Evolutionary conservation across 1,140 invertebrate species (phyloP), one percentile per base, ranked within the genome.

Genomic region (Samia ricini): DNA sequence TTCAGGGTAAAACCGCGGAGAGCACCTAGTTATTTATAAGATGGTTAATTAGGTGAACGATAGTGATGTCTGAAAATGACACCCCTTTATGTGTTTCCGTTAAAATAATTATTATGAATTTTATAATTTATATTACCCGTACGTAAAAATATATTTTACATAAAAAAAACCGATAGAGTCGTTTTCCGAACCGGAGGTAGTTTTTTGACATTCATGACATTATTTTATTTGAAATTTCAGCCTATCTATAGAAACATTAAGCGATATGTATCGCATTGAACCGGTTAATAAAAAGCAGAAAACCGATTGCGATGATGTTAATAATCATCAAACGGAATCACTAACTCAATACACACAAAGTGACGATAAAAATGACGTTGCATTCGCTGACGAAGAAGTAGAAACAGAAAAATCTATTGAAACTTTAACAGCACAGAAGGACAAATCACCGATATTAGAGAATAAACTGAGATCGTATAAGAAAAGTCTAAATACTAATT

Each of bases 371-470:
- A 6, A 50, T 18, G 54, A 36, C 5, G 36, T 15, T 2, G 33
- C 24, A 3, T 36, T 36, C 20, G 21, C 26, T 6, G 15, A 54
- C 12, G 69, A 69, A 1, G 72, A 79, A 8, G n/a, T 20, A 7
- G 26, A 7, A 71, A 64, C 21, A 50, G 1, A 36, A 51, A 51
- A n/a, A n/a, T n/a, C n/a, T n/a, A n/a, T n/a, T 21, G 50, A 23
- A 8, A 21, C 7, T 15, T 42, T 20, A 15, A 63, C n/a, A n/a
- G n/a, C 52, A 57, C 42, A 60, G 57, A 74, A 74, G 55, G 60
- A 79, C 48, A 87, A 81, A 60, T 91, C 90, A 26, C 90, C 89
- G 2, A 88, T 91, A 76, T 60, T 91, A 61, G 78, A 86, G 73
- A 90, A 83, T 36, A 88, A 85, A 64, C 64, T 78, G 42, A 72